A percentile compares a stretch with the other conserved stretches of the same genome.
Evolutionary conservation across 2,797 vertebrate genomes (phyloP).

Genomic region (Hephaestus fuliginosus): DNA sequence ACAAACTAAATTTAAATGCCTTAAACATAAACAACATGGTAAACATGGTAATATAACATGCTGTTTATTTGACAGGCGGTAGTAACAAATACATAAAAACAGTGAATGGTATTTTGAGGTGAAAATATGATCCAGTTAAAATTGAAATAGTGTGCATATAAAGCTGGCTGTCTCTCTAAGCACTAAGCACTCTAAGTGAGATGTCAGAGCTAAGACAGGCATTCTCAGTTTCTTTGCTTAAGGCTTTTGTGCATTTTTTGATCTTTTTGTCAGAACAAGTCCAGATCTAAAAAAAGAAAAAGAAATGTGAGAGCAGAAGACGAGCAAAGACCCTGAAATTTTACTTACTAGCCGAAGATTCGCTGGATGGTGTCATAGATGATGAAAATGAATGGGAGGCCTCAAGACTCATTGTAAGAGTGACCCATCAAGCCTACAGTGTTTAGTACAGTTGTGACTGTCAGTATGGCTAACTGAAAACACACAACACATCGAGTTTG

Average conservation of each 20-base stretch:
- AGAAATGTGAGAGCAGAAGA: background rate
- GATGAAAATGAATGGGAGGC: slow-evolving; percentile 11
- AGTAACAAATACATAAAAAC: background rate
- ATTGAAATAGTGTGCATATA: background rate
- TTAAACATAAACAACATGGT: background rate
- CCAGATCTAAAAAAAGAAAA: background rate
- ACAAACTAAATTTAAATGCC: background rate
- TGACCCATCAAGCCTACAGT: slow-evolving; percentile 8
- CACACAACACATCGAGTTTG: slow-evolving; percentile 1
- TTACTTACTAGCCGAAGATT: slow-evolving; percentile 42
- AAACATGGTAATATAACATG: background rate
- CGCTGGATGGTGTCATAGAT: slow-evolving; percentile 22
- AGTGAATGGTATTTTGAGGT: background rate
- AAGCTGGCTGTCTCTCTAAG: background rate
- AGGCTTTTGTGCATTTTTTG: background rate
- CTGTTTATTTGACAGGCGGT: slow-evolving; percentile 4
- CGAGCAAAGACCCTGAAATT: slow-evolving; percentile 4
- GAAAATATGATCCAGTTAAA: slow-evolving; percentile 1
- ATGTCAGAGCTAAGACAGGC: background rate
- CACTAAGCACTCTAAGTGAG: background rate
- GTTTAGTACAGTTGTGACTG: slow-evolving; percentile 2
- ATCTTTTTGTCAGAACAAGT: background rate
- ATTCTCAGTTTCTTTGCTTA: slow-evolving; percentile 1
- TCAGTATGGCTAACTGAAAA: slow-evolving; percentile 31
- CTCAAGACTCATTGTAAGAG: slow-evolving; percentile 25